phyloP scores from a whole-genome alignment of 2,797 vertebrate species.

The Spinus pinus region DNA sequence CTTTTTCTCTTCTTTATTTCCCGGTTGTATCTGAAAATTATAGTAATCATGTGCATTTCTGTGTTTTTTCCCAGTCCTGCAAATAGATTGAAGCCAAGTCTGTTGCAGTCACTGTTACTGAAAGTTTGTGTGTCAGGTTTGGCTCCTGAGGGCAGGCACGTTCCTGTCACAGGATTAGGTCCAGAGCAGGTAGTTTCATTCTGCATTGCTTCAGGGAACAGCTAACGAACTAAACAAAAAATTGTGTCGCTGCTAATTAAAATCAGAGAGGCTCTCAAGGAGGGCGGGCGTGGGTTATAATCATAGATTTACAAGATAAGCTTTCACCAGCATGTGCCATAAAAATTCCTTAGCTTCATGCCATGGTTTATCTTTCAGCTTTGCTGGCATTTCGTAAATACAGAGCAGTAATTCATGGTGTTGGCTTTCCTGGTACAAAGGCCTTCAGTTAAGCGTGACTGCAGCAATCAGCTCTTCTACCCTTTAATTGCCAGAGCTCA shows the following conservation, averaged over 20 bases:
- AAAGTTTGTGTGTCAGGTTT: not conserved
- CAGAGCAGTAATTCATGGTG: not conserved
- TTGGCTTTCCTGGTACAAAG: not conserved
- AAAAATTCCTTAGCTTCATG: conserved; percentile 14
- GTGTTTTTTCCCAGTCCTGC: not conserved
- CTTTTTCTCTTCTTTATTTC: not conserved
- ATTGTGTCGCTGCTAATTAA: not conserved
- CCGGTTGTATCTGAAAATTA: not conserved
- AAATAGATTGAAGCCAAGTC: not conserved
- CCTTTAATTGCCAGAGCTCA: not conserved
- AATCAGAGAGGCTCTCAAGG: not conserved
- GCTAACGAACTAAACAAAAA: not conserved
- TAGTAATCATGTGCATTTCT: not conserved
- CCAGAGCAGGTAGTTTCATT: not conserved
- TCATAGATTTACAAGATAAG: conserved; percentile 10
- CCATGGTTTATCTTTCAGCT: not conserved
- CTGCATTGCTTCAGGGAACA: not conserved
- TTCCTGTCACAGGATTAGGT: not conserved
- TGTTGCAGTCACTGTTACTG: fast-evolving
- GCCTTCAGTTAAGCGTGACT: not conserved
- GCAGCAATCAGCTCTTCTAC: not conserved
- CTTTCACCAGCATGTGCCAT: not conserved
- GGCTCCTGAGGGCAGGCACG: not conserved
- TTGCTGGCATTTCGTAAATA: not conserved
- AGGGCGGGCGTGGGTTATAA: not conserved